Base-by-base conservation (phyloP, 2,888 invertebrate species). In the Gasteruption jaculator region DNA sequence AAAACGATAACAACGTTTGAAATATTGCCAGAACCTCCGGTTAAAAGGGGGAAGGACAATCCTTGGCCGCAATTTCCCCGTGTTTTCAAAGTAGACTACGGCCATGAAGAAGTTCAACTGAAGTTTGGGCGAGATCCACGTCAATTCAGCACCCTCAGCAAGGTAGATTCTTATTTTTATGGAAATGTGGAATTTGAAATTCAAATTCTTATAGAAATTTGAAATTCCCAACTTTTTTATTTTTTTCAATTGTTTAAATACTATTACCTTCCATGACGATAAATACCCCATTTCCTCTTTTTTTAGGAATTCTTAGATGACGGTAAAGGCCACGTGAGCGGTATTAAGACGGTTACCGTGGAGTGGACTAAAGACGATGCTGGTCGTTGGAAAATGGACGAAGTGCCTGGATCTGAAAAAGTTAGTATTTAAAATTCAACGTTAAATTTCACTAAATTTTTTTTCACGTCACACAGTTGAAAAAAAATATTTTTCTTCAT, bases 21-120 rank as follows among this genome's bases (percentile, higher is more conserved):
- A 76, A 99, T 99, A 63, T 76, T 99, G 36, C 96, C 97, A 0
- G 85, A 90, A 60, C 97, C 97, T 11, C 89, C 91, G 38, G 75
- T 76, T 3, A 77, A 75, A 18, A 79, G 99, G 22, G 85, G 86
- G 10, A 75, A 76, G 11, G 93, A 93, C 70, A 99, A 99, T 73
- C 97, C 97, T 0, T 99, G 99, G 99, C 99, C 97, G 3, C 93
- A 96, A 65, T 99, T 91, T 86, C 97, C 97, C 0, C 80, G 91
- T 63, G 88, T 95, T 16, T 96, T 97, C 79, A 85, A 85, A 56
- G 88, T 96, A 16, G 99, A 99, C 72, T 99, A 99, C 65, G 99
- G 99, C 0, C 97, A 99, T 63, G 96, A 97, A 60, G 99, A 99
- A 74, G 93, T 72, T 4, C 48, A 63, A 0, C 52, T 68, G 2